Base-by-base conservation (phyloP, 2,113 vertebrate genomes). In the Laterallus jamaicensis region DNA sequence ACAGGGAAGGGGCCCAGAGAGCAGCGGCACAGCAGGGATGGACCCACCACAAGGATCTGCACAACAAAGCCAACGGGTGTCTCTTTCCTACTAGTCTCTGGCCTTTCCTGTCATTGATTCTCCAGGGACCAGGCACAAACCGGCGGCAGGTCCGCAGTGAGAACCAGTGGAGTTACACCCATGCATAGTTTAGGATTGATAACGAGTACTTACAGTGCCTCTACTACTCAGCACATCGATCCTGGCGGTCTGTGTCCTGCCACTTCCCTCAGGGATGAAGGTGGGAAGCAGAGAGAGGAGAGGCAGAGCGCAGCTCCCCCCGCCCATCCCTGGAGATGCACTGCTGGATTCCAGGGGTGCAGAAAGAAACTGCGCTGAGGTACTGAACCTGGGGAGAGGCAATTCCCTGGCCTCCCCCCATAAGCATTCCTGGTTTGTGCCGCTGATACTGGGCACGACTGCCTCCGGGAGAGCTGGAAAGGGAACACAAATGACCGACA, bases 81-180 rank as follows among this genome's bases (percentile, higher is more conserved):
- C 66, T 44, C 1, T 40, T 44, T 42, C 16, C 32, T 11, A 9
- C 2, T 3, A 6, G 3, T n/a, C 49, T 22, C 42, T 24, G 32
- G 18, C 39, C 54, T 42, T 76, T 8, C 6, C 54, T 60, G 63
- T 13, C 12, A 2, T 70, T 69, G 29, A 63, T n/a, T 18, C 86
- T 24, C 19, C 73, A 15, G 63, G n/a, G 16, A 13, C 50, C 1
- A 19, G 42, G 64, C 44, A 37, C 5, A 26, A 39, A 17, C 5
- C 24, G 39, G 26, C 2, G 0, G 0, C 59, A 39, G 3, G 39
- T 25, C 16, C 58, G 49, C 11, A 0, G 0, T 0, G 3, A 60
- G 49, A 58, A 47, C 58, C 5, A 12, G 8, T 6, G 31, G 67
- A 9, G n/a, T 47, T 15, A 6, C 2, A 2, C 21, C 66, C 74